Evolutionary conservation across 1,140 invertebrate genomes (phyloP), one percentile per base, ranked within the genome.

Genomic region (Philotrypesis tridentata): DNA sequence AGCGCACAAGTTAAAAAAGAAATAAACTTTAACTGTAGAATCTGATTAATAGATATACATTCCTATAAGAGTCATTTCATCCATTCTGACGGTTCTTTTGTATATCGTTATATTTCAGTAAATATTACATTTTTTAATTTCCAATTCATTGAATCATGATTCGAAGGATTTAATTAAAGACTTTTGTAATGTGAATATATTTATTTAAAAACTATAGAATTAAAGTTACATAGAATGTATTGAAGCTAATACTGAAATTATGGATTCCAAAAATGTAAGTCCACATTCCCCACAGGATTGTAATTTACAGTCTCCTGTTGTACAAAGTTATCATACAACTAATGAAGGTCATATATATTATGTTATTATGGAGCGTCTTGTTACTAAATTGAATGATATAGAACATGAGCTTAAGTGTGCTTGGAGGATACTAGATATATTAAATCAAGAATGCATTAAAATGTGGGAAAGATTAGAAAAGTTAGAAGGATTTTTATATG

Each of bases 391-490:
- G 68, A 96, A 95, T 86, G 95, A 97, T 67, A 93, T 98, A 17
- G 97, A 98, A 90, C 96, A 96, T 0, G 97, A 98, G 90, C 92
- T 98, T 25, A 96, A 97, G 84, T 97, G 97, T 87, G 97, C 97
- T 0, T 98, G 97, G 97, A 93, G 97, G 82, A 96, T 97, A 2
- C 91, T 98, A 75, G 97, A 98, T 88, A 93, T 98, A 55, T 93
- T 98, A 8, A 97, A 96, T 25, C 96, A 97, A 85, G 97, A 98
- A 89, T 98, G 98, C 87, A 96, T 97, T 21, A 96, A 97, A 88
- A 98, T 98, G 95, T 98, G 97, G 97, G 96, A 97, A 88, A 93
- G 97, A 75, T 92, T 98, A 68, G 97, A 98, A 87, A 97, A 97
- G 90, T 91, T 98, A n/a, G 97, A 98, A 89, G 94, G 96, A 60